These are phyloP conservation scores for Pseudoatta argentina DNA, from an alignment of 1,140 invertebrate genomes.

Conservation along the genomic window DNA sequence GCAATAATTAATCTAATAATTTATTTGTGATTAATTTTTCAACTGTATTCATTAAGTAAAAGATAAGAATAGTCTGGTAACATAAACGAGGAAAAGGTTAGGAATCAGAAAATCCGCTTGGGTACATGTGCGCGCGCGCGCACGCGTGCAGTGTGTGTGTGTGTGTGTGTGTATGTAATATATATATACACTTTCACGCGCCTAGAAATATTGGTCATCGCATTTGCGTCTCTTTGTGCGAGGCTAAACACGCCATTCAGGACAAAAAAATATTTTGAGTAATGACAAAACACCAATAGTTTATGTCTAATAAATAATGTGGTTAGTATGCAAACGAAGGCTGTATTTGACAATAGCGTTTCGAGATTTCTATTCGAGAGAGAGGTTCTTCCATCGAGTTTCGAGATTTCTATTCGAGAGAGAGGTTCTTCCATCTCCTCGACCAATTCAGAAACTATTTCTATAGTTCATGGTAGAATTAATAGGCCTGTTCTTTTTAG, in stretches of 20 bases:
- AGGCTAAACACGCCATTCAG: background rate
- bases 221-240: background rate
- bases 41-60: background rate
- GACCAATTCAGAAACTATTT: background rate
- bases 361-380: background rate
- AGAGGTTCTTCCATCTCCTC: background rate
- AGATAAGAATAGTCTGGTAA: background rate
- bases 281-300: background rate
- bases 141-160: too few species aligned
- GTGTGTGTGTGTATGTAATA: too few species aligned
- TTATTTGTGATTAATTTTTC: background rate
- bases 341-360: background rate
- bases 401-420: background rate
- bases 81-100: background rate
- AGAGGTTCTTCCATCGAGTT: conserved; percentile 1
- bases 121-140: too few species aligned
- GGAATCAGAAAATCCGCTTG: background rate
- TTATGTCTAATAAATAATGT: background rate
- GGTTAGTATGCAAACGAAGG: background rate
- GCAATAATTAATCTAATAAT: background rate
- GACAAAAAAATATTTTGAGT: background rate
- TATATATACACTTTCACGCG: background rate
- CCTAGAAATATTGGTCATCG: conserved; percentile 31
- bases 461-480: too few species aligned
- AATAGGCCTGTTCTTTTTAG: too few species aligned